Conservation (phyloP, 35 echinoderm and acorn worm genomes). For the Acanthaster planci region DNA sequence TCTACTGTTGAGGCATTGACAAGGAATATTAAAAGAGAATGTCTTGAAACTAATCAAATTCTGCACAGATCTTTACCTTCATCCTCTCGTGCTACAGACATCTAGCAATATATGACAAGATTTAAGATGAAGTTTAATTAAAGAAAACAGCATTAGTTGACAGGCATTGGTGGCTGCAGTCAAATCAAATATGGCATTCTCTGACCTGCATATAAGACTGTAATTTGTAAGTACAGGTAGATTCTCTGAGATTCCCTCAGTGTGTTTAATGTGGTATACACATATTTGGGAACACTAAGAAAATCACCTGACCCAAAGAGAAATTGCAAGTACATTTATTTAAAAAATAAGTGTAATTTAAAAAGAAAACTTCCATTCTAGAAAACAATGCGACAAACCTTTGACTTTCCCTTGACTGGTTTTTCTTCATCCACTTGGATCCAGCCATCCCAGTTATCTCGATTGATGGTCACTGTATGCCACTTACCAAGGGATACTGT, state of each 20-base stretch:
- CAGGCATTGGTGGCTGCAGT: too few relatives aligned
- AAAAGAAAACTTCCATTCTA: not conserved
- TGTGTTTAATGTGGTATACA: not conserved
- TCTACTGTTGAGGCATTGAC: too few relatives aligned
- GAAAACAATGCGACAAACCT: constrained; percentile 27
- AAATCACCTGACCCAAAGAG: not conserved
- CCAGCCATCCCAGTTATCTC: constrained; percentile 56
- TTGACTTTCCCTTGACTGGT: constrained; percentile 38
- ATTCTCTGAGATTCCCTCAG: not conserved
- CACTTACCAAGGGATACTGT: constrained; percentile 56
- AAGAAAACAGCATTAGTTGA: too few relatives aligned
- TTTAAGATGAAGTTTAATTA: too few relatives aligned
- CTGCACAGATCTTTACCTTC: too few relatives aligned
- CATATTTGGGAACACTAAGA: not conserved
- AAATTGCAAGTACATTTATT: not conserved
- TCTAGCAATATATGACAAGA: too few relatives aligned
- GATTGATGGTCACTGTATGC: constrained; percentile 56
- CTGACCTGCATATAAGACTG: not conserved
- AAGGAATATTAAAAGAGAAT: too few relatives aligned
- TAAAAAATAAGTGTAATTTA: not conserved
- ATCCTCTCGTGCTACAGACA: too few relatives aligned
- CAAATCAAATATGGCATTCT: not conserved
- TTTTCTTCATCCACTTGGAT: constrained; percentile 45
- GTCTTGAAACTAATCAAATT: too few relatives aligned
- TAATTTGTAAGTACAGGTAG: too few relatives aligned